Evolutionary conservation across 2,888 invertebrate species (phyloP).

Genomic region (Drosophila nr. fundita): DNA sequence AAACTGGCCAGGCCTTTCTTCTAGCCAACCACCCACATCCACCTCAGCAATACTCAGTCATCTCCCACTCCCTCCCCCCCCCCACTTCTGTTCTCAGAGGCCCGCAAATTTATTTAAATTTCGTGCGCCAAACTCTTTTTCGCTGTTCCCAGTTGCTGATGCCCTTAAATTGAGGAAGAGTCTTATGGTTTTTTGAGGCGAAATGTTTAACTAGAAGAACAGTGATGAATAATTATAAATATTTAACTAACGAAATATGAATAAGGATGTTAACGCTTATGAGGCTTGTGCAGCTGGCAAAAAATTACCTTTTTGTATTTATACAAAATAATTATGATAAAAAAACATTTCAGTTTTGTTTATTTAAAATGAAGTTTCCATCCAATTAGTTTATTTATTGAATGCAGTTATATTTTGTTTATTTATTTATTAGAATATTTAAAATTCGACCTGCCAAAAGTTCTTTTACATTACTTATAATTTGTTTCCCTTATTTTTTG

Average conservation of each 20-base stretch:
- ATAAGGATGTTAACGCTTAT: background rate
- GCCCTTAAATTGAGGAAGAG: background rate
- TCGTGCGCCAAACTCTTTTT: constrained; percentile 60
- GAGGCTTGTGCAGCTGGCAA: background rate
- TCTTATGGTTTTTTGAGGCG: background rate
- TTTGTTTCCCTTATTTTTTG: background rate
- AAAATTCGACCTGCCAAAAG: constrained; percentile 3
- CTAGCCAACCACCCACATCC: background rate
- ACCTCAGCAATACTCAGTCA: background rate
- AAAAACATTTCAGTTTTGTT: background rate
- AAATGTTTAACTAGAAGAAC: background rate
- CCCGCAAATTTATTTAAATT: constrained; percentile 71
- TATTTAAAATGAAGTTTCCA: background rate
- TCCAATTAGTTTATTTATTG: background rate
- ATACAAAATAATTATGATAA: background rate
- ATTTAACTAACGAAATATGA: background rate
- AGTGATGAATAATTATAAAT: background rate
- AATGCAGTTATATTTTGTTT: background rate
- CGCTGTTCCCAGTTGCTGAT: constrained; percentile 7
- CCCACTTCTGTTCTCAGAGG: constrained; percentile 16
- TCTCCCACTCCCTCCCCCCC: too few relatives aligned
- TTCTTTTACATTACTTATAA: background rate
- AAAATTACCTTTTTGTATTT: background rate
- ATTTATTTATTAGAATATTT: constrained; percentile 7
- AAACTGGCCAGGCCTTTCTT: constrained; percentile 43